Evolutionary conservation across 1,140 invertebrate species (phyloP).

Genomic region (Bombus waltoni): DNA sequence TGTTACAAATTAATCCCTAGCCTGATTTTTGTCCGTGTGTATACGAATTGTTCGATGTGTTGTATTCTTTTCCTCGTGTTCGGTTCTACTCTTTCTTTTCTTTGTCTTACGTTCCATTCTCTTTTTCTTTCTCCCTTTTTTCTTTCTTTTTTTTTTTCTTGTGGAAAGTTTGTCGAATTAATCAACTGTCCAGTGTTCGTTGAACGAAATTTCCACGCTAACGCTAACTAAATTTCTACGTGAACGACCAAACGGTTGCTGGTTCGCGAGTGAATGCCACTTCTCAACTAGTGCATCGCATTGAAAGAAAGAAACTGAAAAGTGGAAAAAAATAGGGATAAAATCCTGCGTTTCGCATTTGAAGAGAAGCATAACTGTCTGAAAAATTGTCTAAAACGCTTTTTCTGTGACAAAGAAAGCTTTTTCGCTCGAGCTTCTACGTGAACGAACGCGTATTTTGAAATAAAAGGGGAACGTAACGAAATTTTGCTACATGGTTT

Average conservation of each 20-base stretch:
- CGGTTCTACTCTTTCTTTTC: not conserved
- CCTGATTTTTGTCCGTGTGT: constrained; percentile 1
- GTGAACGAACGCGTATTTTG: too few relatives aligned
- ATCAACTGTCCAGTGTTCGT: not conserved
- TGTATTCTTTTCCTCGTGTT: not conserved
- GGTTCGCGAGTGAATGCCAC: constrained; percentile 17
- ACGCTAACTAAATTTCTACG: not conserved
- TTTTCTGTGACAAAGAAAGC: not conserved
- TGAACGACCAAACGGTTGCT: constrained; percentile 2
- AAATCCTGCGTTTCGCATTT: not conserved
- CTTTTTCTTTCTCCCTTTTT: not conserved
- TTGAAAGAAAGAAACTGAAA: not conserved
- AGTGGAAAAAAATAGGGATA: not conserved
- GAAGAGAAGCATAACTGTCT: too few relatives aligned
- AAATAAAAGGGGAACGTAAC: not conserved
- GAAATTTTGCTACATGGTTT: not conserved
- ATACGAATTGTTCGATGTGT: not conserved
- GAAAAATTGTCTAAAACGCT: not conserved
- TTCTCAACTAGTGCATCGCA: constrained; percentile 13
- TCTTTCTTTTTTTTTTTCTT: not conserved
- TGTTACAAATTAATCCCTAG: constrained; percentile 63
- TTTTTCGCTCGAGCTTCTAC: constrained; percentile 6
- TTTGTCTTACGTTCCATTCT: not conserved
- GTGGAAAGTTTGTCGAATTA: not conserved
- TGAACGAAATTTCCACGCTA: not conserved